Conservation (phyloP, 2,888 invertebrate genomes). For the Eupithecia dodoneata region DNA sequence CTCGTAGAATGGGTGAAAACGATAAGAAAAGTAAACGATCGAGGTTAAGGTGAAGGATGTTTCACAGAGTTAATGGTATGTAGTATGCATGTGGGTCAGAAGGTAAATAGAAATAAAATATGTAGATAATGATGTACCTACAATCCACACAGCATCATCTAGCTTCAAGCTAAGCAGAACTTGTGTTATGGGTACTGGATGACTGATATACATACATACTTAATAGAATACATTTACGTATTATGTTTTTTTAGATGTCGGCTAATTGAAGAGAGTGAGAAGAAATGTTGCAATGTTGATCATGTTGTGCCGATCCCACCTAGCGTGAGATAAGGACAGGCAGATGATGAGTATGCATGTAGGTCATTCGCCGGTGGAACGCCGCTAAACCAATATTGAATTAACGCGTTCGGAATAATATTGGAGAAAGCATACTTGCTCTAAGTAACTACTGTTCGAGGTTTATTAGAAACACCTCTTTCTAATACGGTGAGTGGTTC, state of each 20-base stretch:
- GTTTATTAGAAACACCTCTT: slow-evolving; percentile 42
- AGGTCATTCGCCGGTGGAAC: slow-evolving; percentile 59
- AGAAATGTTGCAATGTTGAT: too few species aligned
- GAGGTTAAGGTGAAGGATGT: slow-evolving; percentile 68
- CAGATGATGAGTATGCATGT: slow-evolving; percentile 40
- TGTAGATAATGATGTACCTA: too few species aligned
- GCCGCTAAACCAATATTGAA: slow-evolving; percentile 79
- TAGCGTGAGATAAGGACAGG: too few species aligned
- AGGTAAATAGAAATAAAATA: too few species aligned
- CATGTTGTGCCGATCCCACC: too few species aligned
- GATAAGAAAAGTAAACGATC: slow-evolving; percentile 50
- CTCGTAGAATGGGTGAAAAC: slow-evolving; percentile 42
- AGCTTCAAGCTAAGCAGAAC: too few species aligned
- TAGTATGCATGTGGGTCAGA: slow-evolving; percentile 50
- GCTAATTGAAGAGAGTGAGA: too few species aligned
- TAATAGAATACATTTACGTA: too few species aligned
- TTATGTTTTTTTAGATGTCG: too few species aligned
- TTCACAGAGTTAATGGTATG: slow-evolving; percentile 36
- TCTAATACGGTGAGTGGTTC: slow-evolving; percentile 22
- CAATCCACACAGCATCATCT: too few species aligned
- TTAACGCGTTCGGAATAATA: slow-evolving; percentile 78
- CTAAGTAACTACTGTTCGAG: slow-evolving; percentile 45
- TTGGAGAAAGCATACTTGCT: slow-evolving; percentile 69
- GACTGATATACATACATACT: too few species aligned
- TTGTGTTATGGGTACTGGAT: too few species aligned